Conservation (phyloP, 64 coral and sea anemone species). For the Actinia equina region DNA sequence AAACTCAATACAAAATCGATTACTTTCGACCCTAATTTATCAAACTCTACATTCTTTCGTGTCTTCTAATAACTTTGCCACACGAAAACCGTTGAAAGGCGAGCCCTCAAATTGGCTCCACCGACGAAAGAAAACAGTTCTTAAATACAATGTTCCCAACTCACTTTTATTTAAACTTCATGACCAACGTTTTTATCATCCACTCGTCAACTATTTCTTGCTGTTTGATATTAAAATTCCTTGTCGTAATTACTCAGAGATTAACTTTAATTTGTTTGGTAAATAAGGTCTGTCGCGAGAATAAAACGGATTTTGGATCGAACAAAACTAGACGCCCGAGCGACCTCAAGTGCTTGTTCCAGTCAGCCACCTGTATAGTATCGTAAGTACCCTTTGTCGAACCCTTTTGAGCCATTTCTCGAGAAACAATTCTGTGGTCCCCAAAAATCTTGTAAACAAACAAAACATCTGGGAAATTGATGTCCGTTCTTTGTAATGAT, state of each 20-base stretch:
- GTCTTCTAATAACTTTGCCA: constrained; percentile 6
- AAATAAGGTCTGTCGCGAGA: not conserved
- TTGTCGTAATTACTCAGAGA: not conserved
- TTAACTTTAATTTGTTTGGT: constrained; percentile 1
- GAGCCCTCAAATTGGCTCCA: not conserved
- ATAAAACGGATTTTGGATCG: not conserved
- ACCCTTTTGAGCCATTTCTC: not conserved
- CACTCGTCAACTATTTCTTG: not conserved
- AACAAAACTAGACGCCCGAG: not conserved
- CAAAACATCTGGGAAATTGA: not conserved
- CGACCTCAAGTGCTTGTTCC: not conserved
- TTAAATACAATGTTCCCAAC: not conserved
- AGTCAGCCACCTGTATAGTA: not conserved
- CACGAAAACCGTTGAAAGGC: constrained; percentile 12
- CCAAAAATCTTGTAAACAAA: not conserved
- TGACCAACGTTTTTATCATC: not conserved
- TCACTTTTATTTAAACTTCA: not conserved
- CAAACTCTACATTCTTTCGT: constrained; percentile 2
- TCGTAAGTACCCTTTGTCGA: not conserved
- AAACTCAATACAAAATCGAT: not conserved
- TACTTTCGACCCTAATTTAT: not conserved
- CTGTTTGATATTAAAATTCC: constrained; percentile 7
- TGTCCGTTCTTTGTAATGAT: not conserved
- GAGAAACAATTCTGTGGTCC: too few relatives aligned
- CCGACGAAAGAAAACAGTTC: not conserved